phyloP scores from a whole-genome alignment of 2,797 vertebrate genomes.

The Esox masquinongy region DNA sequence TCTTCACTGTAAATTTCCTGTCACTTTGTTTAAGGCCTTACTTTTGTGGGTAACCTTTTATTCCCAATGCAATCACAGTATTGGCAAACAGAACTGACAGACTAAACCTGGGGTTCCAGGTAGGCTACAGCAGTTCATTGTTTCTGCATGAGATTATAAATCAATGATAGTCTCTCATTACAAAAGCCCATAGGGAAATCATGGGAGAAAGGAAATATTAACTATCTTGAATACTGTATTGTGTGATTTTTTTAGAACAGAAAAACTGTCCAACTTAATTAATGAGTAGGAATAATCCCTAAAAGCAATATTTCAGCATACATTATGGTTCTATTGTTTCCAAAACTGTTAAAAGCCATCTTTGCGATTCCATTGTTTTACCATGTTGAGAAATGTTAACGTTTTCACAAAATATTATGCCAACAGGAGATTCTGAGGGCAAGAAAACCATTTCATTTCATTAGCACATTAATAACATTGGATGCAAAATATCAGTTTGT shows the following conservation, averaged over 20 bases:
- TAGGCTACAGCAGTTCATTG: conserved; percentile 21
- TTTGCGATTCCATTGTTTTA: background rate
- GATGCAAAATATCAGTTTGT: background rate
- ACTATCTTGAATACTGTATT: conserved; percentile 5
- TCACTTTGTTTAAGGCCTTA: conserved; percentile 55
- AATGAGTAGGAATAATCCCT: background rate
- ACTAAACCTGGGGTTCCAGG: conserved; percentile 25
- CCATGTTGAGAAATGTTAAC: background rate
- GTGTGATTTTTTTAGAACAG: background rate
- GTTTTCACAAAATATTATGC: background rate
- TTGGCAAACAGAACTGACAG: conserved; percentile 40
- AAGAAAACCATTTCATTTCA: background rate
- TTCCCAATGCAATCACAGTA: conserved; percentile 33
- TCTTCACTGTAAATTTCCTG: conserved; percentile 46
- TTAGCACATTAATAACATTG: background rate
- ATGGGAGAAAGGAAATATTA: conserved; percentile 24
- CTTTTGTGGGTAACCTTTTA: conserved; percentile 54
- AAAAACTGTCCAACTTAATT: background rate
- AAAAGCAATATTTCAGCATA: background rate
- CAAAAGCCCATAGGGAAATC: conserved; percentile 9
- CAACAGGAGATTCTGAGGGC: background rate
- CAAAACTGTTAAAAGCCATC: background rate
- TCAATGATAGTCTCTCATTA: conserved; percentile 17
- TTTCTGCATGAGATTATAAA: conserved; percentile 31
- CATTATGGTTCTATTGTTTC: background rate